These are phyloP conservation scores for Hyposmocoma kahamanoa DNA, from an alignment of 1,140 invertebrate genomes.

Conservation along the genomic window DNA sequence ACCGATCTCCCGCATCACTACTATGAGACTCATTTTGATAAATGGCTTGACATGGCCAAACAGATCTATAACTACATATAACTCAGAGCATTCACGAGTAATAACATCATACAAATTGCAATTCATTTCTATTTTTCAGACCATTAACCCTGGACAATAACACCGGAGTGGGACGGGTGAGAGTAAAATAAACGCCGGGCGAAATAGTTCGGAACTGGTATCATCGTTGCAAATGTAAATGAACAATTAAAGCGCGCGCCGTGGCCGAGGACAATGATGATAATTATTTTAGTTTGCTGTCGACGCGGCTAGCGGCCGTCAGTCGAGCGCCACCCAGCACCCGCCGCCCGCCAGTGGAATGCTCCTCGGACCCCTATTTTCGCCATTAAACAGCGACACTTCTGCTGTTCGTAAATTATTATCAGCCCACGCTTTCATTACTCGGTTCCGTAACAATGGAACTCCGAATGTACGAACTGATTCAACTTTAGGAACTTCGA, in stretches of 20 bases:
- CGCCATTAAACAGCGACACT: constrained; percentile 69
- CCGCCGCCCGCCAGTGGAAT: constrained; percentile 52
- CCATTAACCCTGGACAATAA: constrained; percentile 67
- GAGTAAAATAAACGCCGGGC: constrained; percentile 60
- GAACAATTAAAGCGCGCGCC: constrained; percentile 72
- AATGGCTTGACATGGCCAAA: constrained; percentile 6
- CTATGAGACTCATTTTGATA: background rate
- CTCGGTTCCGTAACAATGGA: constrained; percentile 65
- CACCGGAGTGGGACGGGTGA: constrained; percentile 44
- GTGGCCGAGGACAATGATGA: constrained; percentile 69
- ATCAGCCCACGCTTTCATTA: constrained; percentile 71
- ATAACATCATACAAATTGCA: constrained; percentile 50
- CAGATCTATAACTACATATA: constrained; percentile 16
- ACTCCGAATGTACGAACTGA: constrained; percentile 60
- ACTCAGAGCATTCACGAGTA: constrained; percentile 24
- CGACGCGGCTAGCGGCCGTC: constrained; percentile 33
- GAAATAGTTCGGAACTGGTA: constrained; percentile 70
- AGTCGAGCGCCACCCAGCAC: constrained; percentile 30
- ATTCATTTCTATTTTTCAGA: constrained; percentile 67
- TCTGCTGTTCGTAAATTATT: constrained; percentile 73
- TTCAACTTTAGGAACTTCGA: constrained; percentile 47
- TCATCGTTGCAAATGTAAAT: constrained; percentile 73
- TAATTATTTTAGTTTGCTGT: constrained; percentile 73
- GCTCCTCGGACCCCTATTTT: constrained; percentile 64
- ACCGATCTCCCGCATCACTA: too few species aligned